Conservation (phyloP, 2,888 invertebrate genomes). For the Polia nebulosa region DNA sequence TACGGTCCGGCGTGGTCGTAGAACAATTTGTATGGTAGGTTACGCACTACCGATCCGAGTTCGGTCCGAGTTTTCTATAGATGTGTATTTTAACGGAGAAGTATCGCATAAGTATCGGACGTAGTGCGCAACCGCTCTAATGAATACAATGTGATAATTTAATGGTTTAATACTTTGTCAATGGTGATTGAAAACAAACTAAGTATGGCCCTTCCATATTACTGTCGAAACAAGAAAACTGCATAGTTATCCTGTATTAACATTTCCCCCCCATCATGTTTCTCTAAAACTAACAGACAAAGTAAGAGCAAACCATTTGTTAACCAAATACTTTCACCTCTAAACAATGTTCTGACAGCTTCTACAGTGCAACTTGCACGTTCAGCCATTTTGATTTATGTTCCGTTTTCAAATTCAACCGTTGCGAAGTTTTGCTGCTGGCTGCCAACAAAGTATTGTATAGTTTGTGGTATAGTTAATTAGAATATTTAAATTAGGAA, state of each 20-base stretch:
- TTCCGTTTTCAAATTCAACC: slow-evolving; percentile 51
- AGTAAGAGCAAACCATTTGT: slow-evolving; percentile 37
- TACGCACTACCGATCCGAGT: too few species aligned
- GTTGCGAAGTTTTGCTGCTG: slow-evolving; percentile 37
- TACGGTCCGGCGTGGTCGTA: too few species aligned
- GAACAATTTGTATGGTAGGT: too few species aligned
- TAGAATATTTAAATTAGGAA: slow-evolving; percentile 57
- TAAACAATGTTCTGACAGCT: slow-evolving; percentile 40
- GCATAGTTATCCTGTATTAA: slow-evolving; percentile 1
- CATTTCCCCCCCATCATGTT: not conserved
- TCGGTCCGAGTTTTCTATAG: too few species aligned
- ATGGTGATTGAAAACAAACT: too few species aligned
- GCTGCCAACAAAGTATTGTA: slow-evolving; percentile 38
- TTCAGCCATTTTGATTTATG: slow-evolving; percentile 56
- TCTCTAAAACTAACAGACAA: slow-evolving; percentile 18
- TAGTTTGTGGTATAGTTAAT: slow-evolving; percentile 39
- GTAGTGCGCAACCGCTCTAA: too few species aligned
- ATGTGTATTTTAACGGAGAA: too few species aligned
- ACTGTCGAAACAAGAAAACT: not conserved
- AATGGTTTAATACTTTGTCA: too few species aligned
- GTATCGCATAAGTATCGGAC: too few species aligned
- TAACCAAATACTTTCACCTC: slow-evolving; percentile 49
- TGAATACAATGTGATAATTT: too few species aligned
- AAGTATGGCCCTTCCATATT: too few species aligned
- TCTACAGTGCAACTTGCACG: slow-evolving; percentile 36